phyloP scores from a whole-genome alignment of 30 jellyfish, hydroid and myxozoan species.

The Aurelia aurita region DNA sequence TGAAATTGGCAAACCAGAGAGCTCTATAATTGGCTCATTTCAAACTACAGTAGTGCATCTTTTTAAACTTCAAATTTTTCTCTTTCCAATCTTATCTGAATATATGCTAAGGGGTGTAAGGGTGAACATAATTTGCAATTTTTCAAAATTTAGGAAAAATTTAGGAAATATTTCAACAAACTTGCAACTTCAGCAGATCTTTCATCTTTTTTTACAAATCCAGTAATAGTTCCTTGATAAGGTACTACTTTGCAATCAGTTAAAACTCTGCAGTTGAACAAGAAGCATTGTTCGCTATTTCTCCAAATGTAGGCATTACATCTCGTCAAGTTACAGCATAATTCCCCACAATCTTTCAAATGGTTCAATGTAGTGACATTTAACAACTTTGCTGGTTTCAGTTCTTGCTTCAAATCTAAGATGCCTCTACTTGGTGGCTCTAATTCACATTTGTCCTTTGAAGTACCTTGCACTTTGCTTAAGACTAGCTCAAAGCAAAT shows the following conservation, averaged over 20 bases:
- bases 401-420: conserved; percentile 2
- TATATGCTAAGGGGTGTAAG: too few species aligned
- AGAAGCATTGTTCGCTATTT: conserved; percentile 30
- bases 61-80: too few species aligned
- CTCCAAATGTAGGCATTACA: conserved; percentile 40
- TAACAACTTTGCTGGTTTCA: conserved; percentile 12
- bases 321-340: background rate
- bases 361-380: conserved; percentile 13
- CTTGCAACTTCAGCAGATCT: background rate
- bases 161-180: too few species aligned
- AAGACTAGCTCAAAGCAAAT: too few species aligned
- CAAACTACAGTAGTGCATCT: too few species aligned
- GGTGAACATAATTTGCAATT: too few species aligned
- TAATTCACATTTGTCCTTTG: background rate
- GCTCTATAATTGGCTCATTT: too few species aligned
- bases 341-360: conserved; percentile 5
- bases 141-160: too few species aligned
- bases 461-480: background rate
- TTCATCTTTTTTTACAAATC: conserved; percentile 2
- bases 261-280: conserved; percentile 7
- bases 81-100: too few species aligned
- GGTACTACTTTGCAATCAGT: conserved; percentile 19
- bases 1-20: too few species aligned
- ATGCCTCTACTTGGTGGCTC: conserved; percentile 7
- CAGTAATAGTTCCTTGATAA: conserved; percentile 29